Evolutionary conservation across 2,888 invertebrate species (phyloP).

Genomic region (Scelioninae gen. 1): DNA sequence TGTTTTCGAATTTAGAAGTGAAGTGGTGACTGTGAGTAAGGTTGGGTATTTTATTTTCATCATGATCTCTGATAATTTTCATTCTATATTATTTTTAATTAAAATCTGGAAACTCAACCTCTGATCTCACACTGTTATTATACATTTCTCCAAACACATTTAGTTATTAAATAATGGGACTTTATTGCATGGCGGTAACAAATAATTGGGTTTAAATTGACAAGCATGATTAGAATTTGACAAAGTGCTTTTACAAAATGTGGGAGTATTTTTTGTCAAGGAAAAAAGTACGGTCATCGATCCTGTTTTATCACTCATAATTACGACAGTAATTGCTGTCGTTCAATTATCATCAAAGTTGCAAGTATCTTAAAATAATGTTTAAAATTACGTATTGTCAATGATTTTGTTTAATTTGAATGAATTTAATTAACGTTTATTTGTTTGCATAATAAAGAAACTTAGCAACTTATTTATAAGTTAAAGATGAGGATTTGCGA

Average conservation of each 20-base stretch:
- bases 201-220: slow-evolving; percentile 52
- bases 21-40: too few species aligned
- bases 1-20: background rate
- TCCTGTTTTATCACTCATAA: slow-evolving; percentile 73
- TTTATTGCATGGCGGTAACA: slow-evolving; percentile 53
- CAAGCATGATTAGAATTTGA: slow-evolving; percentile 63
- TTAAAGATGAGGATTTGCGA: slow-evolving; percentile 13
- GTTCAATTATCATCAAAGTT: slow-evolving; percentile 80
- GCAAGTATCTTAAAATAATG: slow-evolving; percentile 80
- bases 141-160: too few species aligned
- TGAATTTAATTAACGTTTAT: too few species aligned
- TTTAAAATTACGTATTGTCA: too few species aligned
- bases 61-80: too few species aligned
- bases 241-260: slow-evolving; percentile 49
- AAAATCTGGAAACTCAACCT: too few species aligned
- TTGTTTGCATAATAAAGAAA: background rate
- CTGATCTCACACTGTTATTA: too few species aligned
- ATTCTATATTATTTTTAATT: too few species aligned
- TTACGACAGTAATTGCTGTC: slow-evolving; percentile 21
- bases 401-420: too few species aligned
- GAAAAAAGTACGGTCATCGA: slow-evolving; percentile 79
- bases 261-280: slow-evolving; percentile 31
- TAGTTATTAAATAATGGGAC: slow-evolving; percentile 25
- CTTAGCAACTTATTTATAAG: slow-evolving; percentile 34
- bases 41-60: too few species aligned